Evolutionary conservation across 2,797 vertebrate genomes (phyloP).

Genomic region (Coendou prehensilis): DNA sequence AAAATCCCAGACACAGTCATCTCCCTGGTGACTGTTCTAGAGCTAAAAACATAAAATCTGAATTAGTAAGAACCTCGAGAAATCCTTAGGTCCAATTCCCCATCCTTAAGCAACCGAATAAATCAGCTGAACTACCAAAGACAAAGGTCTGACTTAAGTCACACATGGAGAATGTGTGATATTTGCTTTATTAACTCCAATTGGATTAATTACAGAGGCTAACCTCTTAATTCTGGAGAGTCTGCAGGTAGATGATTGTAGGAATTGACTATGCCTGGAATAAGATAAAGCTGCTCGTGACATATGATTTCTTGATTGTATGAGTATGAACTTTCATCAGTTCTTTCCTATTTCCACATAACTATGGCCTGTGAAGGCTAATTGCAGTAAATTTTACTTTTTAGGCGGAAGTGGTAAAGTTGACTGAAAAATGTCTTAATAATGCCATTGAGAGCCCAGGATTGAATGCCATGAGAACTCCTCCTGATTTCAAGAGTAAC

Average conservation of each 20-base stretch:
- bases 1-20: neutral
- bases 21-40: neutral
- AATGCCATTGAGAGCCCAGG: constrained; percentile 91
- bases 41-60: neutral
- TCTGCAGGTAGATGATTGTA: neutral
- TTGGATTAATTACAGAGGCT: neutral
- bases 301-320: constrained; percentile 36
- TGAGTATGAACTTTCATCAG: neutral
- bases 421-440: constrained; percentile 96
- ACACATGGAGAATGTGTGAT: neutral
- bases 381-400: constrained; percentile 71
- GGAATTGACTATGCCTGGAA: neutral
- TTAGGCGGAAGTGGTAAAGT: constrained; percentile 95
- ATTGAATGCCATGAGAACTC: constrained; percentile 87
- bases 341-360: neutral
- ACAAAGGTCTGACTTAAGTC: constrained; percentile 43
- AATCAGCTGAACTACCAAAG: neutral
- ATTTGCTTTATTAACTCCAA: constrained; percentile 8
- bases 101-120: constrained; percentile 47
- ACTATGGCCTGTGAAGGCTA: neutral
- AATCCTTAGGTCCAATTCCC: neutral
- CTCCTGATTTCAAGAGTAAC: constrained; percentile 96
- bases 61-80: neutral
- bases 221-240: neutral
- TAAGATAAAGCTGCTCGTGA: neutral